These are phyloP conservation scores for Fistularia tabacaria DNA, from an alignment of 2,797 vertebrate genomes.

Conservation along the genomic window DNA sequence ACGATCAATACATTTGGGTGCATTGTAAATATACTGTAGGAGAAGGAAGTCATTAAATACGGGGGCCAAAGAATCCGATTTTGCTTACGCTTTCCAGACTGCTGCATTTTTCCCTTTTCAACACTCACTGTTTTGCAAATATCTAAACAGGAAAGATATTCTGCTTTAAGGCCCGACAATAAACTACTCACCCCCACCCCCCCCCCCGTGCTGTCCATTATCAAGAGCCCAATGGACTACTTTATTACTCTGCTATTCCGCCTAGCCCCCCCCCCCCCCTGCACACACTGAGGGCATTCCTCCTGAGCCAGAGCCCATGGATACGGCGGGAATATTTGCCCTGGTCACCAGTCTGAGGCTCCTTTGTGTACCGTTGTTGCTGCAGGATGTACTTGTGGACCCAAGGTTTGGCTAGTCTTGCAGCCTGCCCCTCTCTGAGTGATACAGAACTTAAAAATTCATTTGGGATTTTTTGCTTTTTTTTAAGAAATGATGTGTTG, in stretches of 20 bases:
- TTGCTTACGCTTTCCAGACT: background rate
- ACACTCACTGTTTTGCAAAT: background rate
- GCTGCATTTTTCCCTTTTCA: constrained; percentile 2
- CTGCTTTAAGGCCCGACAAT: constrained; percentile 27
- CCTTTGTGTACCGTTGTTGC: constrained; percentile 14
- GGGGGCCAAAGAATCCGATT: constrained; percentile 24
- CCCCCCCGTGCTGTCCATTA: constrained; percentile 34
- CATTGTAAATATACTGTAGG: background rate
- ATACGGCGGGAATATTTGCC: constrained; percentile 54
- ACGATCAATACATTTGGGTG: background rate
- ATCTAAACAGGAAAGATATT: constrained; percentile 19
- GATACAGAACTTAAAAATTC: background rate
- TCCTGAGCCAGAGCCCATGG: constrained; percentile 32
- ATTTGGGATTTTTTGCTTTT: no score
- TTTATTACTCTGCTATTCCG: constrained; percentile 41
- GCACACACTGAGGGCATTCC: constrained; percentile 58
- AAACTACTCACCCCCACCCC: constrained; percentile 25
- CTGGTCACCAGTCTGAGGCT: constrained; percentile 19
- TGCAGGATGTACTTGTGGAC: constrained; percentile 2
- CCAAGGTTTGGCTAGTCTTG: background rate
- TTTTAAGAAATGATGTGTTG: no score
- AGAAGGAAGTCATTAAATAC: background rate
- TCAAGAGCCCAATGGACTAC: constrained; percentile 22
- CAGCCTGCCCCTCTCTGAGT: no score
- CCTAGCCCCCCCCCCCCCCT: constrained; percentile 14